Conservation (phyloP, 2,113 vertebrate species). For the Pelvicachromis taeniatus region DNA sequence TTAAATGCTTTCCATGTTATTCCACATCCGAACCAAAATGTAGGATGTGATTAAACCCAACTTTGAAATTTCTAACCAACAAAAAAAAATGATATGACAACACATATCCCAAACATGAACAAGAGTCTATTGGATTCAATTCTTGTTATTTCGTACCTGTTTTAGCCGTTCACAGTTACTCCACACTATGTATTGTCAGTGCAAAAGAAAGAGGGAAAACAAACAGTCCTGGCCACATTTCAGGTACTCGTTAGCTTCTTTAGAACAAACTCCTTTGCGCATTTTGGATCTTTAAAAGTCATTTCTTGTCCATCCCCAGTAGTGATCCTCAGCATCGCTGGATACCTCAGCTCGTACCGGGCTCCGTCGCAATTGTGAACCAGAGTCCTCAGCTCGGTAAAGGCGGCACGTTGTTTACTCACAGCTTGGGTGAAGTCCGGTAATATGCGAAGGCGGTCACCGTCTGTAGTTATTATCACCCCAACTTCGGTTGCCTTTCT, state of each 20-base stretch:
- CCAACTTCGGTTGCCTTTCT: background rate
- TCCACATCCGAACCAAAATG: background rate
- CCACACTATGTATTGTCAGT: background rate
- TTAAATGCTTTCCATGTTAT: background rate
- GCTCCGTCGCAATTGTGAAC: background rate
- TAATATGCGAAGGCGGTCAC: rapidly evolving
- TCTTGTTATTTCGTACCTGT: background rate
- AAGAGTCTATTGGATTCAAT: background rate
- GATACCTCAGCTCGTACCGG: background rate
- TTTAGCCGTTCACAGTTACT: too few relatives aligned
- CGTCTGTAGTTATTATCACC: background rate
- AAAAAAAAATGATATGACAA: background rate
- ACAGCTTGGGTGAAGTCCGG: background rate
- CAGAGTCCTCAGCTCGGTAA: background rate
- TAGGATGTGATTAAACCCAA: background rate
- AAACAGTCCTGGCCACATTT: background rate
- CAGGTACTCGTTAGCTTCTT: too few relatives aligned
- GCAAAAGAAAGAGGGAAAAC: background rate
- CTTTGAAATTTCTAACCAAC: background rate
- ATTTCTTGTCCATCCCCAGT: background rate
- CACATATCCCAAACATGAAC: background rate
- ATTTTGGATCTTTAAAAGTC: too few relatives aligned
- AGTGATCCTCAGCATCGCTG: background rate
- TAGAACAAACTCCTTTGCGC: too few relatives aligned
- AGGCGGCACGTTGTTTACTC: background rate